A percentile compares a stretch with the other conserved stretches of the same genome.
Conservation (phyloP, 2,888 invertebrate species). For the Nyleta sp. region DNA sequence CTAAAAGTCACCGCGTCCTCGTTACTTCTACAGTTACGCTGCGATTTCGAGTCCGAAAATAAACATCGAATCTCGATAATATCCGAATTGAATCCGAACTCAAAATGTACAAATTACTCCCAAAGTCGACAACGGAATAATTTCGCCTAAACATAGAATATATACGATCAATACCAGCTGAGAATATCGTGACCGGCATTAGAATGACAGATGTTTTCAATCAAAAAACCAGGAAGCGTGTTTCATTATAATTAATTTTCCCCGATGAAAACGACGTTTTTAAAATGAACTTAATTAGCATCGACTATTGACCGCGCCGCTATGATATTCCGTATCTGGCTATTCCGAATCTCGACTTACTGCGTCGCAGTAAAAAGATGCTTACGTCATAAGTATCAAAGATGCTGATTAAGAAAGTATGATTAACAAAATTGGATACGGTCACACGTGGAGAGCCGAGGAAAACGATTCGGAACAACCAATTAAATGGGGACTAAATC, state of each 20-base stretch:
- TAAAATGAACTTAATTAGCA: conserved; percentile 24
- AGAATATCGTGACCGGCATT: conserved; percentile 15
- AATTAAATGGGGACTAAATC: conserved; percentile 53
- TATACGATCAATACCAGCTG: not conserved
- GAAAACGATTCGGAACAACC: conserved; percentile 50
- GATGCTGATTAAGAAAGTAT: conserved; percentile 63
- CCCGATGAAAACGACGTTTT: conserved; percentile 11
- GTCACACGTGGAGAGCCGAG: conserved; percentile 53
- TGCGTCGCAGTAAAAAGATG: conserved; percentile 48
- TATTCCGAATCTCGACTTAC: conserved; percentile 36
- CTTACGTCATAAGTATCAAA: conserved; percentile 56
- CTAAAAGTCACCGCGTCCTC: not conserved
- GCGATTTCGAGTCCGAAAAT: too few relatives aligned
- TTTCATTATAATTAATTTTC: conserved; percentile 17
- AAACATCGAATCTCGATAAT: too few relatives aligned
- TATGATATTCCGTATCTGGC: not conserved
- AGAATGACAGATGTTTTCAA: conserved; percentile 35
- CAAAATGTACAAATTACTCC: too few relatives aligned
- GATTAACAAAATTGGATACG: conserved; percentile 63
- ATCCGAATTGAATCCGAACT: too few relatives aligned
- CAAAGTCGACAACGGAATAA: too few relatives aligned
- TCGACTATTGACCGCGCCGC: conserved; percentile 17
- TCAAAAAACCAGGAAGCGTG: not conserved
- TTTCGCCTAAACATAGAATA: conserved; percentile 9
- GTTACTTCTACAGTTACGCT: too few relatives aligned